Base-by-base conservation (phyloP, 1,140 invertebrate genomes). In the Sminthurinus signatus region DNA sequence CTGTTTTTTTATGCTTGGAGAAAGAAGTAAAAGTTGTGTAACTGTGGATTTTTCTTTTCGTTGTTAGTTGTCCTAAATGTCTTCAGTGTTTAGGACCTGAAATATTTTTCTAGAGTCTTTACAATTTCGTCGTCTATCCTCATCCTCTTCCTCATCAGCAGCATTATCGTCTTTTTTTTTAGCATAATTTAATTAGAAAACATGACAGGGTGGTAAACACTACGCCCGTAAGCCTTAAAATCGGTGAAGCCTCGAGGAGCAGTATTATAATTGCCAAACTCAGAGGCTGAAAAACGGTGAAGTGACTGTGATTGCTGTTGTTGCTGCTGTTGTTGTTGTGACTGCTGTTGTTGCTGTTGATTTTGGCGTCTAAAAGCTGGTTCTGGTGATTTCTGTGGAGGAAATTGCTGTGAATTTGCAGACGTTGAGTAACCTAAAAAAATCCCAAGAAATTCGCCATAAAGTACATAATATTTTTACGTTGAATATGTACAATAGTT, bases 201-300 rank as follows among this genome's bases (percentile, higher is more conserved):
- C 52, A 67, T 63, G 39, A 71, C 46, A 19, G 70, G 70, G 15
- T 52, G 66, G 46, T 71, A 71, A 31, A 71, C 48, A 36, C 63
- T 36, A 27, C 64, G 62, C 2, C 69, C 69, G 27, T 66, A 52
- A 32, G 63, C 44, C 36, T 15, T 36, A 15, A 15, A 36, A 36
- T 36, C 15, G 32, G 15, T 8, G 15, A 36, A 36, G 15, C 5
- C 32, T 15, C 70, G 42, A 23, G 70, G 64, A 55, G 70, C 70
- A 25, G 70, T 71, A 48, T 71, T 71, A 31, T 71, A 71, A 63
- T 71, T 71, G 19, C 63, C 60, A 44, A 66, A 66, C 64, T 66
- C 64, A 48, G 21, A 28, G 0, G 48, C 58, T 50, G 55, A 48
- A 1, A 1, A 39, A 15, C 56, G 57, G 32, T 66, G 46, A 27